Conservation (phyloP, 2,888 invertebrate genomes). For the Belgica antarctica region DNA sequence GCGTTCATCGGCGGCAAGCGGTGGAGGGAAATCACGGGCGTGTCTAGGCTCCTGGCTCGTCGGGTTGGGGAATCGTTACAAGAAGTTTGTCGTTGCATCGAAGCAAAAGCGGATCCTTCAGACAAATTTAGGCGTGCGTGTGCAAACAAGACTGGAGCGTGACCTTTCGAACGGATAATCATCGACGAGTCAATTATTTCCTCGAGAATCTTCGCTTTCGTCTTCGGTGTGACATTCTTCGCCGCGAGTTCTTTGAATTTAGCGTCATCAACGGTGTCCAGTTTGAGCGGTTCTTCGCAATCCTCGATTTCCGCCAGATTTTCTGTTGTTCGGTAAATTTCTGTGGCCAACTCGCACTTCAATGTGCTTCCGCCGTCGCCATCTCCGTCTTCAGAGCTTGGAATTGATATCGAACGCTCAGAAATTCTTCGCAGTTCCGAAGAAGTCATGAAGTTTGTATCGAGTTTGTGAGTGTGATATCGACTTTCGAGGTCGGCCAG, state of each 20-base stretch:
- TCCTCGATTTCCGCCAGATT: slow-evolving; percentile 65
- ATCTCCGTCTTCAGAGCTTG: slow-evolving; percentile 73
- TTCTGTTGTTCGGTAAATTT: slow-evolving; percentile 62
- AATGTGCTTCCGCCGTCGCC: slow-evolving; percentile 61
- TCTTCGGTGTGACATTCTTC: slow-evolving; percentile 40
- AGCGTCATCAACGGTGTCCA: slow-evolving; percentile 61
- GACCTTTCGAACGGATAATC: slow-evolving; percentile 66
- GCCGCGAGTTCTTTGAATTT: slow-evolving; percentile 49
- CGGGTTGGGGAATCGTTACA: slow-evolving; percentile 73
- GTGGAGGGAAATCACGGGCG: slow-evolving; percentile 77
- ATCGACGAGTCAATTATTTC: slow-evolving; percentile 68
- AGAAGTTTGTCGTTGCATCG: slow-evolving; percentile 73
- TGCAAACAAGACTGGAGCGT: slow-evolving; percentile 75
- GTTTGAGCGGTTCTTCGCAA: slow-evolving; percentile 58
- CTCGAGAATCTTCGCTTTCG: slow-evolving; percentile 62
- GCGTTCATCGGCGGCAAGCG: slow-evolving; percentile 78
- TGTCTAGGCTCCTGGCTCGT: slow-evolving; percentile 79
- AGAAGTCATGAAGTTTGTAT: slow-evolving; percentile 39
- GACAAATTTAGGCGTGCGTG: slow-evolving; percentile 77
- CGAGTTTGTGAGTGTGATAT: slow-evolving; percentile 56
- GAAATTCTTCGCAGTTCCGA: slow-evolving; percentile 69
- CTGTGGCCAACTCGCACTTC: slow-evolving; percentile 58
- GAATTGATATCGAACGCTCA: slow-evolving; percentile 71
- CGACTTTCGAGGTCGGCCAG: slow-evolving; percentile 65
- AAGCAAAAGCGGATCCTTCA: slow-evolving; percentile 75